Percentiles rank a stretch among this genome's conserved stretches.
Evolutionary conservation across 2,113 vertebrate species (phyloP).

Genomic region (Tiliqua scincoides): DNA sequence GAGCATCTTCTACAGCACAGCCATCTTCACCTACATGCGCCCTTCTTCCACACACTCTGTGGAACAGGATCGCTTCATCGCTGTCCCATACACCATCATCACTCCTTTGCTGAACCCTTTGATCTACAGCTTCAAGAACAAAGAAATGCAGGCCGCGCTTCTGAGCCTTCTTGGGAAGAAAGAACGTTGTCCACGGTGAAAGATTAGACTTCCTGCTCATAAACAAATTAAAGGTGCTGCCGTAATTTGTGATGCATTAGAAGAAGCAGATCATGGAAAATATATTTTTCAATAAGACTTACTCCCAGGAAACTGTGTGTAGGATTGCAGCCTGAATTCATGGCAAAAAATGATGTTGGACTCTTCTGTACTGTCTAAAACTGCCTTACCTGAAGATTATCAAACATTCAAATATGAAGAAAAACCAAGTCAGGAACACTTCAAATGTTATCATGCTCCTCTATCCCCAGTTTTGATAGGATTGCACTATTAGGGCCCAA

Average conservation of each 20-base stretch:
- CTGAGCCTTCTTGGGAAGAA: constrained; percentile 10
- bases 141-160: constrained; percentile 22
- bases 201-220: not conserved
- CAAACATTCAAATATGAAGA: no score
- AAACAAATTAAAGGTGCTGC: not conserved
- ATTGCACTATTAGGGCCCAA: no score
- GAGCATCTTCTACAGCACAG: constrained; percentile 47
- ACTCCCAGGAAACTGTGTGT: no score
- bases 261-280: not conserved
- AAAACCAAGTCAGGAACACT: no score
- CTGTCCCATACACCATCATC: constrained; percentile 31
- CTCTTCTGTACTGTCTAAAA: no score
- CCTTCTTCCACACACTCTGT: constrained; percentile 21
- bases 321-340: no score
- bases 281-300: not conserved
- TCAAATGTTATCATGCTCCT: no score
- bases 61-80: constrained; percentile 35
- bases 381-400: no score
- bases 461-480: no score
- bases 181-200: not conserved
- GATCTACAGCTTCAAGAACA: constrained; percentile 30
- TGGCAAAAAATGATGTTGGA: no score
- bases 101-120: constrained; percentile 51
- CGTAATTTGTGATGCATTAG: not conserved
- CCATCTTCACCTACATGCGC: constrained; percentile 45